Base-by-base conservation (phyloP, 2,888 invertebrate genomes). In the Aplocera efformata region DNA sequence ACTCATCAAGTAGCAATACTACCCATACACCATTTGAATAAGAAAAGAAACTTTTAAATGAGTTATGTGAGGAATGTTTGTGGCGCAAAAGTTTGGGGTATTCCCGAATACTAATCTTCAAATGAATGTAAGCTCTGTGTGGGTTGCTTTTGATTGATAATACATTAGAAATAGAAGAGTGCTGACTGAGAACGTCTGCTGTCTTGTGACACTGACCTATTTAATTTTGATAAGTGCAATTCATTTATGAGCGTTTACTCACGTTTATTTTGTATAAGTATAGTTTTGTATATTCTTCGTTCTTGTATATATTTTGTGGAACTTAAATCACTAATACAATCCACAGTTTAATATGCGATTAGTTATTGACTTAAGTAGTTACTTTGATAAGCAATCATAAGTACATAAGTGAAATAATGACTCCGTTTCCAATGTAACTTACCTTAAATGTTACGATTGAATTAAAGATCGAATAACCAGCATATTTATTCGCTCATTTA, bases 131-230 rank as follows among this genome's bases (percentile, higher is more conserved):
- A 67, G 57, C 73, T 68, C 64, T 79, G 73, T 64, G 53, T 38
- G 47, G 39, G 52, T 45, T 57, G 57, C 63, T 57, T 73, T 78
- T 63, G 71, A 72, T 65, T 75, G 68, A 74, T 72, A 72, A 63
- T 66, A 50, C 59, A 56, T 53, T 56, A 55, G 51, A 47, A 43
- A 54, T 48, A 48, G 50, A 60, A 56, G 60, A 59, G 57, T 60
- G 55, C 58, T 62, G 60, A 61, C 50, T 60, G 69, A 63, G 68
- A 65, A 66, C 66, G 66, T 64, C 66, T 65, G 65, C 67, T 69
- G 71, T 75, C 73, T 72, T 72, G 59, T 79, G 83, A 81, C 81
- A 81, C 72, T 83, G 84, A 84, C 83, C 84, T 77, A 82, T 68
- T 81, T 81, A 67, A 67, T 67, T 69, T 64, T 62, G 64, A 71